Conservation (phyloP, 2,113 vertebrate species). For the Pedetes capensis region DNA sequence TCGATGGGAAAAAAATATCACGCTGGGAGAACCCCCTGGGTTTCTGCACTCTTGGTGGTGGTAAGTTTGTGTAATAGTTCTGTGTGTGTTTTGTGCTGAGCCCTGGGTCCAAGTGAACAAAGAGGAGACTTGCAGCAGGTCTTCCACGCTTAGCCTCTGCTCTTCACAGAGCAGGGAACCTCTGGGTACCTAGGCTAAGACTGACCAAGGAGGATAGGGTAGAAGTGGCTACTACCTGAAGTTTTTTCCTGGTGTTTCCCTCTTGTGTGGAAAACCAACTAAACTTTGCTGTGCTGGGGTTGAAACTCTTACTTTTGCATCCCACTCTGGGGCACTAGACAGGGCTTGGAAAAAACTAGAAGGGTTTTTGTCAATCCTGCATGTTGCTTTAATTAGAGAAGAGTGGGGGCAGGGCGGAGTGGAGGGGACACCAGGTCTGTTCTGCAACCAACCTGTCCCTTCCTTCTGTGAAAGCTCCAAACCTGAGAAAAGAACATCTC, state of each 20-base stretch:
- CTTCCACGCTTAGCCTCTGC: background rate
- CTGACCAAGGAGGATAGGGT: background rate
- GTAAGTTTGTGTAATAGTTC: constrained; percentile 85
- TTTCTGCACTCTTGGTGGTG: constrained; percentile 98
- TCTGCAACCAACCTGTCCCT: constrained; percentile 54
- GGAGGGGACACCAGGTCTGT: constrained; percentile 51
- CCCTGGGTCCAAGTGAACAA: constrained; percentile 50
- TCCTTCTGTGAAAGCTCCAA: background rate
- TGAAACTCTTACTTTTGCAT: constrained; percentile 24
- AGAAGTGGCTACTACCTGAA: background rate
- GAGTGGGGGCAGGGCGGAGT: constrained; percentile 42
- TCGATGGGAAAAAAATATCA: constrained; percentile 98
- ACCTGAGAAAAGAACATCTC: background rate
- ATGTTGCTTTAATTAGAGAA: constrained; percentile 76
- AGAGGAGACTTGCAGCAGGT: constrained; percentile 6
- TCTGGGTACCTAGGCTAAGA: background rate
- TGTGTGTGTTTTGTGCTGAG: constrained; percentile 47
- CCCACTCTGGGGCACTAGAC: background rate
- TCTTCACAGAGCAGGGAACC: background rate
- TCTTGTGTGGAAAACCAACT: background rate
- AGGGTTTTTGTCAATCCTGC: constrained; percentile 71
- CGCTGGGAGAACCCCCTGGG: constrained; percentile 94
- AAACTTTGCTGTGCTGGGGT: background rate
- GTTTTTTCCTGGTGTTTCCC: constrained; percentile 3
- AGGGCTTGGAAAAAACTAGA: constrained; percentile 33